phyloP scores from a whole-genome alignment of 2,888 invertebrate genomes.

The Cylindroiulus punctatus region DNA sequence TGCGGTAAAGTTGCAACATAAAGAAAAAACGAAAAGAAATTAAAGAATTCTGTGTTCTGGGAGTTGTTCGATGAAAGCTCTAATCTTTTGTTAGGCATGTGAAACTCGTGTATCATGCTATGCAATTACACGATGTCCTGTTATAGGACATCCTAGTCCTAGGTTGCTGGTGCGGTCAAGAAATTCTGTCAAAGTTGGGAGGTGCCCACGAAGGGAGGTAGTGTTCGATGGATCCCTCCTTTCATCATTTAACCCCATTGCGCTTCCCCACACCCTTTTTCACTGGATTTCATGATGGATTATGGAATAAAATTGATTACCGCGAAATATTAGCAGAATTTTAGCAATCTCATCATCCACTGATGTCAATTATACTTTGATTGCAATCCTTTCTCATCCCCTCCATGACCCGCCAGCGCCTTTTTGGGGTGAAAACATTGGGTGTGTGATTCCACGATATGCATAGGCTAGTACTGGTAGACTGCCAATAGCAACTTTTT shows the following conservation, averaged over 20 bases:
- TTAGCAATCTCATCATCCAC: constrained; percentile 4
- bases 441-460: neutral
- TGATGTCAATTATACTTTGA: constrained; percentile 32
- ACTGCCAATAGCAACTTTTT: no score
- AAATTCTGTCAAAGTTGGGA: no score
- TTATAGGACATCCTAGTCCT: no score
- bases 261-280: constrained; percentile 26
- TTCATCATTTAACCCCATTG: constrained; percentile 25
- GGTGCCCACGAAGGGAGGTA: neutral
- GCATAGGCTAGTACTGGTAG: no score
- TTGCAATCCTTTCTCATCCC: constrained; percentile 13
- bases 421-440: constrained; percentile 16
- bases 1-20: no score
- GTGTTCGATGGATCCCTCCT: neutral
- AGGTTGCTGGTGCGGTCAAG: no score
- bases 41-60: no score
- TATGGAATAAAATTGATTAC: constrained; percentile 32
- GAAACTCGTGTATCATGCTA: no score
- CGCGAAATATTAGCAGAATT: constrained; percentile 32
- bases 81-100: no score
- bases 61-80: no score
- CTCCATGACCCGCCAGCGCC: neutral
- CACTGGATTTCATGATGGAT: constrained; percentile 7
- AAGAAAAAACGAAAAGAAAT: no score
- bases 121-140: no score